Percentiles rank a stretch among this genome's conserved stretches.
These are phyloP conservation scores for Valencia hispanica DNA, from an alignment of 2,797 vertebrate genomes.

Conservation along the genomic window DNA sequence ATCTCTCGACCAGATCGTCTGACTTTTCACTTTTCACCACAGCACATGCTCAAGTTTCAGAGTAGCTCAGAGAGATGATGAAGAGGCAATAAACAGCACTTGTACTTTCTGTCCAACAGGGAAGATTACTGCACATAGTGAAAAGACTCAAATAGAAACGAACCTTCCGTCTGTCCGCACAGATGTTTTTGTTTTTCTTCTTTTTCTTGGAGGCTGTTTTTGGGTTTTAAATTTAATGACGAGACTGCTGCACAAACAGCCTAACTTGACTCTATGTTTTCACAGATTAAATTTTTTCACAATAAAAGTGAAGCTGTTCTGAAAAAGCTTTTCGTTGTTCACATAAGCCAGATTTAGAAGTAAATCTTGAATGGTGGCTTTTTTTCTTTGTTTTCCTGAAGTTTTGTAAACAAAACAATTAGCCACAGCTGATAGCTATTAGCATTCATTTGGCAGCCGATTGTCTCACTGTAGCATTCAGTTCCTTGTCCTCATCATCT, in stretches of 20 bases:
- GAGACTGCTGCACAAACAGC: neutral
- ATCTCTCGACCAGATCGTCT: conserved; percentile 25
- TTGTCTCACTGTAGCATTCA: conserved; percentile 1
- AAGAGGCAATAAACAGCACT: conserved; percentile 29
- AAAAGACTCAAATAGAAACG: conserved; percentile 29
- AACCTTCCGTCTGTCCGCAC: neutral
- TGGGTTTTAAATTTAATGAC: neutral
- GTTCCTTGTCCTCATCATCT: conserved; percentile 2
- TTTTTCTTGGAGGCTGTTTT: neutral
- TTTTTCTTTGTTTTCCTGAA: neutral
- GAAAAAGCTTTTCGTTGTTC: neutral
- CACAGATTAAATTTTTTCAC: neutral
- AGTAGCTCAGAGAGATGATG: conserved; percentile 24
- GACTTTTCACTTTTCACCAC: conserved; percentile 48
- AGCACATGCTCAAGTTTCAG: conserved; percentile 53
- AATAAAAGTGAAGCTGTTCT: neutral
- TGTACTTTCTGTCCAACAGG: conserved; percentile 6
- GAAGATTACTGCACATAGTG: conserved; percentile 17
- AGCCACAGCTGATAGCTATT: neutral
- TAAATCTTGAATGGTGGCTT: neutral
- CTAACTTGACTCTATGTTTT: neutral
- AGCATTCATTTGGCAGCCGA: neutral
- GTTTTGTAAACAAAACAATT: neutral
- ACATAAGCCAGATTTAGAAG: neutral
- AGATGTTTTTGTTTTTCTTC: neutral